Evolutionary conservation across 64 coral and sea anemone species (phyloP).

Genomic region (Actinia tenebrosa): DNA sequence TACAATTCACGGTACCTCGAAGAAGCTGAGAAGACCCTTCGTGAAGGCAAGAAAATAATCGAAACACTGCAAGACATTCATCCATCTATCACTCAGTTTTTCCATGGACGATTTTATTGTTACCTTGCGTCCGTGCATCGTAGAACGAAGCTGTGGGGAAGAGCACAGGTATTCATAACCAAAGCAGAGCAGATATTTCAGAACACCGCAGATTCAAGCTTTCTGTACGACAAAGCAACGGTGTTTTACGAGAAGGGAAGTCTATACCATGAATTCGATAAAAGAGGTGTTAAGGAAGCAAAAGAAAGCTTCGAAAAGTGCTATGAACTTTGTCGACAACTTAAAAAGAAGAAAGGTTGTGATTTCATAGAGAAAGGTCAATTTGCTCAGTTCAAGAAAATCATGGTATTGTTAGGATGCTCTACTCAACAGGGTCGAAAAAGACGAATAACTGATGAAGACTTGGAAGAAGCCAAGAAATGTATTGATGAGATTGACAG

Average conservation of each 20-base stretch:
- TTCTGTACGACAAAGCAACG: slow-evolving; percentile 7
- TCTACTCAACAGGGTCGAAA: neutral
- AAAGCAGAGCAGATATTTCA: neutral
- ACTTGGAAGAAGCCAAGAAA: neutral
- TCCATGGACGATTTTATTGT: neutral
- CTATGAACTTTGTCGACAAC: neutral
- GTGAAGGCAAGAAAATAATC: neutral
- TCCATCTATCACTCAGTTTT: neutral
- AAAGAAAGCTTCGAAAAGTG: neutral
- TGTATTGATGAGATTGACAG: neutral
- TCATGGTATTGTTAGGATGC: neutral
- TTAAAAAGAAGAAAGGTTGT: neutral
- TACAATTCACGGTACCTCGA: neutral
- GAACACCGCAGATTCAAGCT: neutral
- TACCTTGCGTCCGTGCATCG: neutral
- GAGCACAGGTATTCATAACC: neutral
- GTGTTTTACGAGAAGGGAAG: slow-evolving; percentile 3
- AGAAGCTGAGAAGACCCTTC: neutral
- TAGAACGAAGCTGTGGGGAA: neutral
- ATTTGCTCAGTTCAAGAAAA: neutral
- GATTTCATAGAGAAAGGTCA: slow-evolving; percentile 6
- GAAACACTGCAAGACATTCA: too few relatives aligned
- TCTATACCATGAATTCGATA: neutral
- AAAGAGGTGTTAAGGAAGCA: neutral
- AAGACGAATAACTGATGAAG: slow-evolving; percentile 7